These are phyloP conservation scores for Lophochroa leadbeateri DNA, from an alignment of 2,113 vertebrate species.

Conservation along the genomic window DNA sequence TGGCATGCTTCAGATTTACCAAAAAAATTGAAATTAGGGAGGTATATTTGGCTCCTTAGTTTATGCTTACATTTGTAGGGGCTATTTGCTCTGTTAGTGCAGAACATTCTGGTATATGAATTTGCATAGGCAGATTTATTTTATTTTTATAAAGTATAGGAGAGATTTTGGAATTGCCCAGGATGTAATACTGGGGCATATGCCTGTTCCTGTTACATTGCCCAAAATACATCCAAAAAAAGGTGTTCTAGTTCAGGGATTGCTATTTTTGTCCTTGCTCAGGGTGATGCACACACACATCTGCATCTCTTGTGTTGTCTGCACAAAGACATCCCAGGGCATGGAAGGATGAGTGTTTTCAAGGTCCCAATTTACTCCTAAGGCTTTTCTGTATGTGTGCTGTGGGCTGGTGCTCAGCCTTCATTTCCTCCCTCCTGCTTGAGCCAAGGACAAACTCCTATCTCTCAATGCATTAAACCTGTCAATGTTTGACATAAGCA, in stretches of 20 bases:
- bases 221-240: not conserved
- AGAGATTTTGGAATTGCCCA: not conserved
- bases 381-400: not conserved
- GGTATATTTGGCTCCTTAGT: not conserved
- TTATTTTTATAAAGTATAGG: not conserved
- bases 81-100: not conserved
- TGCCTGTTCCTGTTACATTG: not conserved
- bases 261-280: not conserved
- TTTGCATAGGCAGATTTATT: not conserved
- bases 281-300: not conserved
- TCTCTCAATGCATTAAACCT: slow-evolving; percentile 26
- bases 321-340: not conserved
- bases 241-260: not conserved
- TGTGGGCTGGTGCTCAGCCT: not conserved
- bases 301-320: not conserved
- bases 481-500: slow-evolving; percentile 53
- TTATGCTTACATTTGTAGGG: not conserved
- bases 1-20: not conserved
- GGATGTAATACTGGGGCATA: not conserved
- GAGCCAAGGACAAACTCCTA: slow-evolving; percentile 26
- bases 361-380: not conserved
- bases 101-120: not conserved
- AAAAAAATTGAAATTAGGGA: not conserved
- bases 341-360: not conserved
- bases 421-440: slow-evolving; percentile 31